A percentile compares a stretch with the other conserved stretches of the same genome.
Evolutionary conservation across 2,797 vertebrate species (phyloP).

Genomic region (Cygnus olor): DNA sequence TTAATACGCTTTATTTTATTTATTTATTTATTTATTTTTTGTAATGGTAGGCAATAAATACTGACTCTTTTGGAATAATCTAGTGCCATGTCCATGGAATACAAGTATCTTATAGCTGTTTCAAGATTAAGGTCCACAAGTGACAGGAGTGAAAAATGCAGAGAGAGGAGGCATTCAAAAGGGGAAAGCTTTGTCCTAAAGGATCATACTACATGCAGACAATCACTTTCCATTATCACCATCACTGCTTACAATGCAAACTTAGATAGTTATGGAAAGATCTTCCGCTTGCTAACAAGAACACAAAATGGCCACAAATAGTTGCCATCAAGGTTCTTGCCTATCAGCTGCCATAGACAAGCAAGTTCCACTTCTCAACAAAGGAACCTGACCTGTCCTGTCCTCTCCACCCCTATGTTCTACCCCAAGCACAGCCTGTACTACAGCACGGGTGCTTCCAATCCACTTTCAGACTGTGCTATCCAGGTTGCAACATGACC

Average conservation of each 20-base stretch:
- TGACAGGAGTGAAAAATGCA: neutral
- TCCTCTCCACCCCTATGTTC: neutral
- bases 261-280: neutral
- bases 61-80: neutral
- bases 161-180: neutral
- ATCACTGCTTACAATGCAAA: neutral
- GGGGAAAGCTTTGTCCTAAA: neutral
- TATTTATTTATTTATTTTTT: neutral
- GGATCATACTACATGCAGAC: neutral
- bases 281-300: neutral
- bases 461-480: neutral
- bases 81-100: neutral
- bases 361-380: neutral
- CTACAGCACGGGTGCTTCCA: neutral
- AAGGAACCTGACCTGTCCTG: neutral
- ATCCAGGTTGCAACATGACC: fast-evolving
- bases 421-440: neutral
- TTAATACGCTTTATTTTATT: neutral
- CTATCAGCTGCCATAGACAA: neutral
- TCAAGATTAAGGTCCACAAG: neutral
- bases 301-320: neutral
- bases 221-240: neutral
- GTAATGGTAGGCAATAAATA: neutral
- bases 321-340: neutral
- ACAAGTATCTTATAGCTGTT: neutral